phyloP scores from a whole-genome alignment of 2,888 invertebrate species.

The Digitonthophagus gazella region DNA sequence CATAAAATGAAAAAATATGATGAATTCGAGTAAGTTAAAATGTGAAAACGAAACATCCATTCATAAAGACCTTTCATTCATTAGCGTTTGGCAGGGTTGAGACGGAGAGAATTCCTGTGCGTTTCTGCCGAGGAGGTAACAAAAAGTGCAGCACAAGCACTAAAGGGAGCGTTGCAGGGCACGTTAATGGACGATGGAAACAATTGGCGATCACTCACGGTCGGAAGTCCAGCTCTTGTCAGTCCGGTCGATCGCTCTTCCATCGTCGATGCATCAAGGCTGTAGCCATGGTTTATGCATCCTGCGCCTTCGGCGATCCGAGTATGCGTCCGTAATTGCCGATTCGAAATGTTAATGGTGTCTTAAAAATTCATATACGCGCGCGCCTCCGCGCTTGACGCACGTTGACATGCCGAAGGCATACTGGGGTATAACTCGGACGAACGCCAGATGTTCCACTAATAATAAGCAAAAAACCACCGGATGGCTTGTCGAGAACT shows the following conservation, averaged over 20 bases:
- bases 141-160: neutral
- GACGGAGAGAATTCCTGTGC: neutral
- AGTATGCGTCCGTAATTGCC: conserved; percentile 11
- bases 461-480: neutral
- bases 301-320: conserved; percentile 1
- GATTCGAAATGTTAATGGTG: conserved; percentile 9
- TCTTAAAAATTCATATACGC: conserved; percentile 16
- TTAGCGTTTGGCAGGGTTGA: neutral
- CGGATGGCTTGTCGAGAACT: neutral
- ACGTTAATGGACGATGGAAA: neutral
- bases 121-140: neutral
- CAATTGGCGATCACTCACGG: neutral
- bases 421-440: neutral
- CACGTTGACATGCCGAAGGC: conserved; percentile 7
- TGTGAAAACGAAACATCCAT: no score
- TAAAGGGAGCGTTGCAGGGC: neutral
- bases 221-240: neutral
- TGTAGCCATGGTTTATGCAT: conserved; percentile 9
- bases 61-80: neutral
- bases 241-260: neutral
- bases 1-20: no score
- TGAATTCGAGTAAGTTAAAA: no score
- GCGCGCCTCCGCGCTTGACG: conserved; percentile 3
- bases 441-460: neutral
- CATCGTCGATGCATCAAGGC: conserved; percentile 7